Conservation (phyloP, 2,797 vertebrate species). For the Smutsia temminckii region DNA sequence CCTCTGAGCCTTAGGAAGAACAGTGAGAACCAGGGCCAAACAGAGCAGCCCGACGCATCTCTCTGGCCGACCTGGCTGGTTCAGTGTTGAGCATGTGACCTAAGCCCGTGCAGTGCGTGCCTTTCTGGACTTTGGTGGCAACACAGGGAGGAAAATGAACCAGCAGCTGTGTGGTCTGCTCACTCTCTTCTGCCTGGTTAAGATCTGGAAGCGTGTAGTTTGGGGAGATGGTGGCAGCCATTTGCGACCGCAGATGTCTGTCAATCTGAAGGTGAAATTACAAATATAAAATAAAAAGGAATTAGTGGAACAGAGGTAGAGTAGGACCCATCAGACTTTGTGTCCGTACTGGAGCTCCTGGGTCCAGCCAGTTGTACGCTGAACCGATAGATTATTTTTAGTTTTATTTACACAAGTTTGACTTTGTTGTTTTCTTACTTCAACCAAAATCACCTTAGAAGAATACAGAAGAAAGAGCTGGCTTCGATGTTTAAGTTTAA, state of each 20-base stretch:
- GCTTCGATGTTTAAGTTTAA: background rate
- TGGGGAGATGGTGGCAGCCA: background rate
- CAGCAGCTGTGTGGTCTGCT: fast-evolving
- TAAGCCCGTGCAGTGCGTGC: background rate
- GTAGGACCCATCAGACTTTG: too few relatives aligned
- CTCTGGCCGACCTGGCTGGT: background rate
- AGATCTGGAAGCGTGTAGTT: background rate
- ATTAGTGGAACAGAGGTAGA: background rate
- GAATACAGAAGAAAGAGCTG: background rate
- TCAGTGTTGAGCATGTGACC: too few relatives aligned
- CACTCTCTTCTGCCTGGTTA: background rate
- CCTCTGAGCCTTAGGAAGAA: background rate
- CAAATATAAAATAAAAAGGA: background rate
- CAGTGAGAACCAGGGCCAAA: background rate
- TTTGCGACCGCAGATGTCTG: background rate
- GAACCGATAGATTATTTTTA: background rate
- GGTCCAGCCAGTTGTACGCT: background rate
- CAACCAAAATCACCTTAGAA: background rate
- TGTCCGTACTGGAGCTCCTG: background rate
- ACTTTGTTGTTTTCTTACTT: background rate
- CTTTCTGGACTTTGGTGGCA: background rate
- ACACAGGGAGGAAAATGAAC: background rate
- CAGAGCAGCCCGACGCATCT: background rate
- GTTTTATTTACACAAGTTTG: background rate
- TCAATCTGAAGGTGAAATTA: background rate